A percentile compares a stretch with the other conserved stretches of the same genome.
Evolutionary conservation across 1,140 invertebrate genomes (phyloP).

Genomic region (Lineus longissimus): DNA sequence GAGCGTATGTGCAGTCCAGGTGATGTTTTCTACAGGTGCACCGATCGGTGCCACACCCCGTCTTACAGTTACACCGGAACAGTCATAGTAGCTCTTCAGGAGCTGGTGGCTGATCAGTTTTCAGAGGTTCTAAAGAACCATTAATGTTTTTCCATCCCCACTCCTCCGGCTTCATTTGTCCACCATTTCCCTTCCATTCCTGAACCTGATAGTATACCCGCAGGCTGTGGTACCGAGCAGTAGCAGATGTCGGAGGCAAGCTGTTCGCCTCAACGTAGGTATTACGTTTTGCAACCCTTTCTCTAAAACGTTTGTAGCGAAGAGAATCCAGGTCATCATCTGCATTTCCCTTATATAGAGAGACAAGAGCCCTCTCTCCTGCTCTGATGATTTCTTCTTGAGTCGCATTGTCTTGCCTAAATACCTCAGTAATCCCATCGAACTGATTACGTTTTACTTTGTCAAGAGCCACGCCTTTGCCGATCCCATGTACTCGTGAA

Average conservation of each 20-base stretch:
- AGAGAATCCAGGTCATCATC: background rate
- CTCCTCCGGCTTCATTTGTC: background rate
- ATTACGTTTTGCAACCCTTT: background rate
- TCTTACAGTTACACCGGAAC: conserved; percentile 24
- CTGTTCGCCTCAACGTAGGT: background rate
- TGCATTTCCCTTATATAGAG: conserved; percentile 10
- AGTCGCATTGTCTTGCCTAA: background rate
- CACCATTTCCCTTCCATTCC: background rate
- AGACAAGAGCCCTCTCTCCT: conserved; percentile 13
- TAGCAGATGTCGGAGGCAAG: background rate
- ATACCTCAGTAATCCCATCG: background rate
- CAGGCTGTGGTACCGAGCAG: background rate
- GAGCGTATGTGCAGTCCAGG: conserved; percentile 16
- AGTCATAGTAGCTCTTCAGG: conserved; percentile 18
- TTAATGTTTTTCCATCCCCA: conserved; percentile 21
- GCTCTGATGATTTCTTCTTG: conserved; percentile 15
- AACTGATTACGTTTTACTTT: background rate
- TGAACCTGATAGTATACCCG: conserved; percentile 6
- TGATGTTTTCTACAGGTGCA: conserved; percentile 21
- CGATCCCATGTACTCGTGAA: conserved; percentile 18
- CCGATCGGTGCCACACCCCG: conserved; percentile 21
- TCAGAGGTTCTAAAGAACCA: conserved; percentile 13
- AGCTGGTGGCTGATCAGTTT: conserved; percentile 15
- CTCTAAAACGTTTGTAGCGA: background rate
- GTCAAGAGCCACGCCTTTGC: conserved; percentile 12